Conservation (phyloP, 1,140 invertebrate species). For the Tribolium castaneum region DNA sequence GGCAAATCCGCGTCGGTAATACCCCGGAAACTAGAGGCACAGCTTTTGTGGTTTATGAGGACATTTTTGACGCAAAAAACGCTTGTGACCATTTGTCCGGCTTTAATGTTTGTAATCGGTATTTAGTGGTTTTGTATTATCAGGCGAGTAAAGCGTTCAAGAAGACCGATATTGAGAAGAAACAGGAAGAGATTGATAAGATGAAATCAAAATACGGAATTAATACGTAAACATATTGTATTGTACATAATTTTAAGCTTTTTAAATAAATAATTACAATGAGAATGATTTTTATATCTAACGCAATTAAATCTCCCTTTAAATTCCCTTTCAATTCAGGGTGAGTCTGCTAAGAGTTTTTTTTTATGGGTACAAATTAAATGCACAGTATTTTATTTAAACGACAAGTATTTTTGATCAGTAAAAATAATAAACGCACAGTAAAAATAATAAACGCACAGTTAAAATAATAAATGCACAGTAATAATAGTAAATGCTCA, state of each 20-base stretch:
- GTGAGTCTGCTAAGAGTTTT: too few species aligned
- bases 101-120: conserved; percentile 99
- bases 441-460: too few species aligned
- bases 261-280: background rate
- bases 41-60: conserved; percentile 99
- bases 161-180: conserved; percentile 95
- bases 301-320: too few species aligned
- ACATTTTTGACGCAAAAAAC: conserved; percentile 99
- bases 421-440: too few species aligned
- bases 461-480: too few species aligned
- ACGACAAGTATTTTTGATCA: too few species aligned
- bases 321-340: too few species aligned
- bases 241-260: background rate
- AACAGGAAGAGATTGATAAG: conserved; percentile 96
- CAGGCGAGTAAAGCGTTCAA: conserved; percentile 96
- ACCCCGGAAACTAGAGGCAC: conserved; percentile 98
- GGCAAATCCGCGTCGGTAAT: conserved; percentile 98
- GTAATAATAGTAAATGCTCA: too few species aligned
- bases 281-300: too few species aligned
- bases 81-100: conserved; percentile 99
- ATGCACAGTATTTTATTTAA: too few species aligned
- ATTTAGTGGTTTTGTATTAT: conserved; percentile 98
- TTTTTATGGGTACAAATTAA: too few species aligned
- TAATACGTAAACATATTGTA: conserved; percentile 59
- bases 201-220: conserved; percentile 94